These are phyloP conservation scores for Sparidentex hasta DNA, from an alignment of 2,797 vertebrate species.

Conservation along the genomic window DNA sequence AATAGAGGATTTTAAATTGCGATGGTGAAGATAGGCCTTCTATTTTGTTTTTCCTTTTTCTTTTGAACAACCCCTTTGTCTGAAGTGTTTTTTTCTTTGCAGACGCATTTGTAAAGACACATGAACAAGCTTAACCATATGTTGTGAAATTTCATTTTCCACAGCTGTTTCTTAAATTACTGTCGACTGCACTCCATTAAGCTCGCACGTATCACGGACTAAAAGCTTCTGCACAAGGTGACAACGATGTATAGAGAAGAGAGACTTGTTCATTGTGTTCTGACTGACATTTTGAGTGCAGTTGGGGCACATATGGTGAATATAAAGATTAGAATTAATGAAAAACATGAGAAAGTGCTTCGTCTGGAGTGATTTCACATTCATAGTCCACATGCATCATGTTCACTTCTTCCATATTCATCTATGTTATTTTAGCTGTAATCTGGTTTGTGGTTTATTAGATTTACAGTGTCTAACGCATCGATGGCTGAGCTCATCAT, in stretches of 20 bases:
- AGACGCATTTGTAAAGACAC: constrained; percentile 1
- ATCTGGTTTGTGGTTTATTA: too few relatives aligned
- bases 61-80: background rate
- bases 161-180: background rate
- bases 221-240: background rate
- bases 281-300: background rate
- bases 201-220: background rate
- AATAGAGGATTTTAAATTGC: background rate
- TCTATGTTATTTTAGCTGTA: too few relatives aligned
- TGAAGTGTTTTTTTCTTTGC: constrained; percentile 18
- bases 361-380: too few relatives aligned
- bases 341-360: constrained; percentile 12
- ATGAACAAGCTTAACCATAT: background rate
- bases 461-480: too few relatives aligned
- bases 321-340: constrained; percentile 3
- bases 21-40: background rate
- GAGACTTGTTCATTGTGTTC: background rate
- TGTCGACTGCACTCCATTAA: background rate
- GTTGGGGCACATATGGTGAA: constrained; percentile 1
- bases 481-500: too few relatives aligned
- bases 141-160: background rate
- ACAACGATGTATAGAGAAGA: too few relatives aligned
- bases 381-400: background rate
- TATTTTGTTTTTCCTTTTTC: background rate
- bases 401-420: too few relatives aligned